These are phyloP conservation scores for Acheta domesticus DNA, from an alignment of 2,888 invertebrate species.

Conservation along the genomic window DNA sequence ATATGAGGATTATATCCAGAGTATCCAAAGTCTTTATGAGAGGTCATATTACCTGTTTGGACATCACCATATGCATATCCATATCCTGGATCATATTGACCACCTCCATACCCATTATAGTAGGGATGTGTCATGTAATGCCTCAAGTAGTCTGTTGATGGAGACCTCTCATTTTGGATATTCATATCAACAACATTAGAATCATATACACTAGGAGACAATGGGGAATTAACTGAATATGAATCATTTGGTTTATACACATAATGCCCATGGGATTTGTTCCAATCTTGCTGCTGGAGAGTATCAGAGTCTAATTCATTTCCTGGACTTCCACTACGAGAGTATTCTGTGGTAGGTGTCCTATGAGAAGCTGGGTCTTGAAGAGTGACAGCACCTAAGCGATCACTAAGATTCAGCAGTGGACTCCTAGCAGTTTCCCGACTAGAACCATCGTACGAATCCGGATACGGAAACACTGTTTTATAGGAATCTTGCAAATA, in stretches of 20 bases:
- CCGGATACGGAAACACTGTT: constrained; percentile 36
- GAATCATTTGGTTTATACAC: constrained; percentile 33
- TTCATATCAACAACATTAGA: constrained; percentile 31
- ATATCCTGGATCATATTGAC: constrained; percentile 37
- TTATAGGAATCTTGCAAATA: constrained; percentile 36
- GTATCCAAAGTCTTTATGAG: constrained; percentile 48
- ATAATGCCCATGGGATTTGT: constrained; percentile 33
- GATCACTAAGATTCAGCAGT: constrained; percentile 35
- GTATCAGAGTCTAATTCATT: constrained; percentile 39
- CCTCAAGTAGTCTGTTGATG: constrained; percentile 37
- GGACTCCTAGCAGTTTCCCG: constrained; percentile 34
- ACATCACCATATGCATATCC: constrained; percentile 37
- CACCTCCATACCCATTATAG: constrained; percentile 38
- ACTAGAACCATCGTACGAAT: constrained; percentile 32
- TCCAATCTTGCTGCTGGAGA: constrained; percentile 35
- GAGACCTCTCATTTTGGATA: constrained; percentile 33
- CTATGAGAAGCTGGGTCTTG: constrained; percentile 34
- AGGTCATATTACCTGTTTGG: constrained; percentile 32
- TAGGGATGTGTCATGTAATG: constrained; percentile 37
- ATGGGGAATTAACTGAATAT: constrained; percentile 34
- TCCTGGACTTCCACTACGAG: constrained; percentile 40
- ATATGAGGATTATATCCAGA: constrained; percentile 40
- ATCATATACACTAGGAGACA: constrained; percentile 31
- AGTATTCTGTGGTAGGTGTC: constrained; percentile 34
- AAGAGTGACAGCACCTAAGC: constrained; percentile 36